phyloP scores from a whole-genome alignment of 2,113 vertebrate species.

The Circaetus cinerascens region DNA sequence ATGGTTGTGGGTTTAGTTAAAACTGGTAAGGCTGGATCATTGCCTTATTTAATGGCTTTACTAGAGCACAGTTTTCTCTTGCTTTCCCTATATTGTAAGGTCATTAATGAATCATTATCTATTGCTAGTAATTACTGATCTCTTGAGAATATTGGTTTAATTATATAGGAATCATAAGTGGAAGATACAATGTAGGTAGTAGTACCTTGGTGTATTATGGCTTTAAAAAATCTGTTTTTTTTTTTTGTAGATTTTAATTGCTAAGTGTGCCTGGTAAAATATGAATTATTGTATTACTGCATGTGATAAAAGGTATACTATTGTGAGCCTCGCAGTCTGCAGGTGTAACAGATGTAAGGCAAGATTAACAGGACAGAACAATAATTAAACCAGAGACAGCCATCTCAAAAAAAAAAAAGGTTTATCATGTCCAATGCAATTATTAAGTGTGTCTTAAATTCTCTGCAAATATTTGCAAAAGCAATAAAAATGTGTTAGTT shows the following conservation, averaged over 20 bases:
- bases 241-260: conserved; percentile 68
- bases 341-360: conserved; percentile 74
- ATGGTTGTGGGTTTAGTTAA: conserved; percentile 16
- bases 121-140: conserved; percentile 52
- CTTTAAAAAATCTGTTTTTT: conserved; percentile 42
- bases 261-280: conserved; percentile 67
- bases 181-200: conserved; percentile 14
- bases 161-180: conserved; percentile 58
- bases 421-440: conserved; percentile 51
- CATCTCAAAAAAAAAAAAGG: conserved; percentile 45
- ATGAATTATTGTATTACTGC: conserved; percentile 71
- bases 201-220: conserved; percentile 47
- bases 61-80: conserved; percentile 20
- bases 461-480: conserved; percentile 69
- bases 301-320: conserved; percentile 62
- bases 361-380: conserved; percentile 73
- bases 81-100: conserved; percentile 22
- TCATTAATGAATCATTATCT: conserved; percentile 62
- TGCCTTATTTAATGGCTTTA: conserved; percentile 29
- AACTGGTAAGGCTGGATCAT: conserved; percentile 1
- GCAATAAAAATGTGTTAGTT: conserved; percentile 54
- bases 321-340: conserved; percentile 59
- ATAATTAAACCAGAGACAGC: conserved; percentile 73
- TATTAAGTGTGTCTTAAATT: conserved; percentile 69
- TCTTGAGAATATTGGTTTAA: conserved; percentile 54